Base-by-base conservation (phyloP, 2,797 vertebrate genomes). In the Meda fulgida region DNA sequence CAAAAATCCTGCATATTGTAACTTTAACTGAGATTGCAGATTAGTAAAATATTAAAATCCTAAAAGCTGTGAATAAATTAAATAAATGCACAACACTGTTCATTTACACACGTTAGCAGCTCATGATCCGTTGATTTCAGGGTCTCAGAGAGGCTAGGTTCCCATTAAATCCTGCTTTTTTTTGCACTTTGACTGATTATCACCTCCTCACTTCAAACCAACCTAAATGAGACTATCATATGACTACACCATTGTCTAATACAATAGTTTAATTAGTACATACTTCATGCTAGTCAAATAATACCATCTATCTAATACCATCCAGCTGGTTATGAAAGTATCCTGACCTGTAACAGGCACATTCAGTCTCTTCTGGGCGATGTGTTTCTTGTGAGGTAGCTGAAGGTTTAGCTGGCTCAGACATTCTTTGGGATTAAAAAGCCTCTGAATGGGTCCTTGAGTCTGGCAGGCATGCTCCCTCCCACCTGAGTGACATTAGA, bases 321-420 rank as follows among this genome's bases (percentile, higher is more conserved):
- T 23, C 34, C 46, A 48, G 46, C 46, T 48, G 16, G 7, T 40
- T 67, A 26, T 48, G 21, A n/a, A 77, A 29, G 18, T 2, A 29
- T 60, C 7, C 78, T 18, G 86, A 98, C 98, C 97, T 81, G 96
- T 90, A 0, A 94, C 93, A 0, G 95, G 92, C 0, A 87, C 84
- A 0, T 83, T 9, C 31, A 99, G 91, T 29, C 96, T 95, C 80
- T 92, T 89, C 85, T 90, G 80, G 7, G 95, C 93, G 0, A 63
- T 51, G 18, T 60, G 70, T 14, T 90, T 92, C 3, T 55, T 89
- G 88, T 94, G 95, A 0, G 97, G 97, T 21, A 96, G 91, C 85
- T 96, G 95, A 1, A 89, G 9, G 0, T 95, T 95, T 43, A 97
- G 93, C 7, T 94, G 92, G 0, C 90, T 87, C 72, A 97, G 93